A percentile compares a stretch with the other conserved stretches of the same genome.
Evolutionary conservation across 2,888 invertebrate genomes (phyloP).

Genomic region (Stenolophus ochropezus): DNA sequence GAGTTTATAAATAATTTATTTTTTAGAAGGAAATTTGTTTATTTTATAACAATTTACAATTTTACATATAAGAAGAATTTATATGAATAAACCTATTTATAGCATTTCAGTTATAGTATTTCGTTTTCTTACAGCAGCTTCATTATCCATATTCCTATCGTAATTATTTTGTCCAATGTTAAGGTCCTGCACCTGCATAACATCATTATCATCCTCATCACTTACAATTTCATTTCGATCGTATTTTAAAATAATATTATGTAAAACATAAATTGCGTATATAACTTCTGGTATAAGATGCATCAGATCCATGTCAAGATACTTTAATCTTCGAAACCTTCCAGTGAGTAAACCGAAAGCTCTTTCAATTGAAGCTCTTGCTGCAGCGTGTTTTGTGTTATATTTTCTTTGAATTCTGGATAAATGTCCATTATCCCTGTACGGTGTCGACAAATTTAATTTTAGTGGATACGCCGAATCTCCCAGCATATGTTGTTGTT

Average conservation of each 20-base stretch:
- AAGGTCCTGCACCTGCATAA: neutral
- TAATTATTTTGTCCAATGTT: neutral
- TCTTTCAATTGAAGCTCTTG: slow-evolving; percentile 43
- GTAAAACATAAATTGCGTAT: slow-evolving; percentile 32
- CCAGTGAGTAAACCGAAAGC: slow-evolving; percentile 55
- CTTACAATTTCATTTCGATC: neutral
- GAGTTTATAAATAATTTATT: too few relatives aligned
- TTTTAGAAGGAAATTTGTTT: neutral
- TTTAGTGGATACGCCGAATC: slow-evolving; percentile 60
- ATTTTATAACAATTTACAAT: neutral
- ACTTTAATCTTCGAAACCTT: slow-evolving; percentile 42
- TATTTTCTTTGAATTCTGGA: slow-evolving; percentile 40
- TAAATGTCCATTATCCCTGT: slow-evolving; percentile 55
- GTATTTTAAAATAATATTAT: slow-evolving; percentile 40
- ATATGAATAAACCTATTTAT: neutral
- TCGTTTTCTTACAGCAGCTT: neutral
- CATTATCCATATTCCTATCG: neutral
- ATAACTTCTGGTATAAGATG: slow-evolving; percentile 37
- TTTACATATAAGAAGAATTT: neutral
- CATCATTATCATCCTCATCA: neutral
- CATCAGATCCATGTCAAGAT: slow-evolving; percentile 12
- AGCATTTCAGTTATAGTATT: neutral
- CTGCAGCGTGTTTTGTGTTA: slow-evolving; percentile 44
- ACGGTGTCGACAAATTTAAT: slow-evolving; percentile 50
- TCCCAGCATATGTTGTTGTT: slow-evolving; percentile 51